phyloP scores from a whole-genome alignment of 53 echinoderm and acorn worm genomes.

The Apostichopus leukothele region DNA sequence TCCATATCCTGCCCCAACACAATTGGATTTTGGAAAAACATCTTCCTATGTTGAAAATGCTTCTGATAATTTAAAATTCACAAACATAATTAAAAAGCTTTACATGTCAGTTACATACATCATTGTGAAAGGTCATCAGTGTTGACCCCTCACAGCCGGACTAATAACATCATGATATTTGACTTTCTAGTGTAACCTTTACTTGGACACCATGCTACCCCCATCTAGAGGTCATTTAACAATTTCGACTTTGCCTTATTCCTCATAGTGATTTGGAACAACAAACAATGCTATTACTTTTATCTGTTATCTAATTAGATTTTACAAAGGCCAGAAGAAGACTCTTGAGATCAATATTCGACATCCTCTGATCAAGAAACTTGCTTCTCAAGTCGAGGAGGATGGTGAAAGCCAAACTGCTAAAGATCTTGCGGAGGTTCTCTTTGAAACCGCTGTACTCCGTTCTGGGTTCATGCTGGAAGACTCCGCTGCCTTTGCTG shows the following conservation, averaged over 20 bases:
- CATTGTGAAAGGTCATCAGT: too few species aligned
- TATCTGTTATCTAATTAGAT: constrained; percentile 52
- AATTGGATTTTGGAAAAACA: too few species aligned
- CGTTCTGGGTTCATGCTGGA: constrained; percentile 79
- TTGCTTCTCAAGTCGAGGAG: constrained; percentile 69
- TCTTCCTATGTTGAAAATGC: too few species aligned
- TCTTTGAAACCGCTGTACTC: constrained; percentile 97
- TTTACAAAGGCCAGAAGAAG: constrained; percentile 93
- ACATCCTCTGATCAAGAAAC: constrained; percentile 88
- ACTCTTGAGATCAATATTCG: constrained; percentile 89
- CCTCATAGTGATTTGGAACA: background rate
- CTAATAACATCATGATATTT: too few species aligned
- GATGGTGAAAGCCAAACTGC: constrained; percentile 85
- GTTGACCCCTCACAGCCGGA: too few species aligned
- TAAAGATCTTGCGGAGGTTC: constrained; percentile 82
- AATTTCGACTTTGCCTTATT: background rate
- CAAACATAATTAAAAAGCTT: too few species aligned
- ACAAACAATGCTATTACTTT: background rate
- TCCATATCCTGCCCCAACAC: too few species aligned
- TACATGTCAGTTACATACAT: too few species aligned
- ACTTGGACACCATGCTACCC: too few species aligned
- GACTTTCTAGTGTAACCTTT: too few species aligned
- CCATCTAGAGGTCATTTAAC: too few species aligned
- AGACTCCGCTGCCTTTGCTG: constrained; percentile 81
- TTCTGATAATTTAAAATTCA: too few species aligned